Evolutionary conservation across 2,113 vertebrate species (phyloP).

Genomic region (Eidolon helvum): DNA sequence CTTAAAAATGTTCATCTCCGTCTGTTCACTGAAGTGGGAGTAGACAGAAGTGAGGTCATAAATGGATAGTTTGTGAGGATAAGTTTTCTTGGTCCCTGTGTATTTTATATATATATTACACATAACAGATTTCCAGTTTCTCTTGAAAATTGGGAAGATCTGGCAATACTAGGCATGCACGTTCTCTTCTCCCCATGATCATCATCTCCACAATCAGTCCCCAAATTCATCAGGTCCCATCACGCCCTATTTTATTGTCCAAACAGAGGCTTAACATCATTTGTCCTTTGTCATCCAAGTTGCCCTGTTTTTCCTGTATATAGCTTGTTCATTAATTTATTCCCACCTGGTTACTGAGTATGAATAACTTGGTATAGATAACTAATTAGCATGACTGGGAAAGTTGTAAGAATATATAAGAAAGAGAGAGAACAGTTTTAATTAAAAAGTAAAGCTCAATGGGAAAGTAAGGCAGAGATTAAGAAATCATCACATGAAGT

Average conservation of each 20-base stretch:
- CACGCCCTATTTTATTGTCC: neutral
- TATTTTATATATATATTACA: neutral
- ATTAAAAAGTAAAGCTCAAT: neutral
- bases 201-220: neutral
- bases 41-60: neutral
- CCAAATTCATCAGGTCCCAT: neutral
- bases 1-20: neutral
- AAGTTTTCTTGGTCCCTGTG: neutral
- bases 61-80: neutral
- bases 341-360: neutral
- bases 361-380: neutral
- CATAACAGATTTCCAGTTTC: neutral
- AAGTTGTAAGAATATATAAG: neutral
- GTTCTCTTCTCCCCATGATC: no score
- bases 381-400: neutral
- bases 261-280: neutral
- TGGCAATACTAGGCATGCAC: neutral
- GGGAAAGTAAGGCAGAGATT: neutral
- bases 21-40: neutral
- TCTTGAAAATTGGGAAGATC: neutral
- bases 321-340: neutral
- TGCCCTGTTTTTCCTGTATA: neutral
- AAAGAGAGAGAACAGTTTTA: neutral
- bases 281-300: neutral
- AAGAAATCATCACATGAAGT: neutral